phyloP scores from a whole-genome alignment of 2,888 invertebrate species.

The Parnassius apollo region DNA sequence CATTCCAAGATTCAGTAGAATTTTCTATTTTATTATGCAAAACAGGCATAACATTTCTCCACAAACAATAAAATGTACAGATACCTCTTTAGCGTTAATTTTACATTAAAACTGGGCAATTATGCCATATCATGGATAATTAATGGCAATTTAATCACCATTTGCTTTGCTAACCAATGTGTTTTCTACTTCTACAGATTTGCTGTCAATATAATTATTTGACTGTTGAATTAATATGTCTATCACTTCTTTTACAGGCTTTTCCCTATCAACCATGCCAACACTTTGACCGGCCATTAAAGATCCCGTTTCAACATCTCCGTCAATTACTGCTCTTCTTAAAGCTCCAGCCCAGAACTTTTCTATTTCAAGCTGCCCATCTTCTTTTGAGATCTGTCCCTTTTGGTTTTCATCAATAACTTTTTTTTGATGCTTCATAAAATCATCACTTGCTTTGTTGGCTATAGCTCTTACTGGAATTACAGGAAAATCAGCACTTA shows the following conservation, averaged over 20 bases:
- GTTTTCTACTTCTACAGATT: conserved; percentile 10
- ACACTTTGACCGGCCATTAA: conserved; percentile 21
- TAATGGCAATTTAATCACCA: too few relatives aligned
- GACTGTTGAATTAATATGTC: too few relatives aligned
- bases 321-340: conserved; percentile 21
- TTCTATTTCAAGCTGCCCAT: conserved; percentile 21
- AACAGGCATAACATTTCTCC: too few relatives aligned
- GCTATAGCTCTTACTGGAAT: conserved; percentile 21
- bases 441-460: conserved; percentile 20
- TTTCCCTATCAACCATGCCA: conserved; percentile 22
- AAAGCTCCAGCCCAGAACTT: conserved; percentile 22
- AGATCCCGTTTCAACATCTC: conserved; percentile 22
- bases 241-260: conserved; percentile 12
- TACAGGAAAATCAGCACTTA: conserved; percentile 21
- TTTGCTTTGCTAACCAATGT: too few relatives aligned
- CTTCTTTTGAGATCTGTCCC: conserved; percentile 19
- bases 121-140: conserved; percentile 8
- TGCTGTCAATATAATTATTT: conserved; percentile 13
- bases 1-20: too few relatives aligned
- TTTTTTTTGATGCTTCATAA: conserved; percentile 17
- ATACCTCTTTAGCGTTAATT: conserved; percentile 22
- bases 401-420: conserved; percentile 19
- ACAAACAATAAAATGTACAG: too few relatives aligned
- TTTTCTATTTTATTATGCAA: too few relatives aligned
- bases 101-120: conserved; percentile 20